Evolutionary conservation across 2,797 vertebrate species (phyloP).

Genomic region (Luscinia megarhynchos): DNA sequence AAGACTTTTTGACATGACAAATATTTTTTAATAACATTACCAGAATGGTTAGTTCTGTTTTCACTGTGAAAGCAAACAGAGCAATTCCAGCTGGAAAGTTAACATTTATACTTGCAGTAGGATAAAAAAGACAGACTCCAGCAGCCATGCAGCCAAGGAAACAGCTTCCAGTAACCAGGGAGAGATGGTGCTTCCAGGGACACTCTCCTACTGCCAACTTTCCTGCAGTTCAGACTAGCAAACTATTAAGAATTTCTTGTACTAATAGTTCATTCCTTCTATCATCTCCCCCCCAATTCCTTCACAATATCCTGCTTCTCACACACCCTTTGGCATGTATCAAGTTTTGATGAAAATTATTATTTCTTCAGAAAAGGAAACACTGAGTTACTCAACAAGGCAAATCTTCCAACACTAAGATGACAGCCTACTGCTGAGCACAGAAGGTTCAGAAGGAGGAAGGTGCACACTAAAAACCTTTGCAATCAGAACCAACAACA

Average conservation of each 20-base stretch:
- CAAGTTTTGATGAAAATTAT: not conserved
- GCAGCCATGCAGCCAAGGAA: not conserved
- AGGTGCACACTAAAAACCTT: not conserved
- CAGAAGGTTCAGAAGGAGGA: not conserved
- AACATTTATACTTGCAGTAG: slow-evolving; percentile 62
- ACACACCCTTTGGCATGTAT: not conserved
- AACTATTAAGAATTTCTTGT: not conserved
- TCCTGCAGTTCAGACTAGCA: not conserved
- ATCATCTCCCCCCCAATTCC: not conserved
- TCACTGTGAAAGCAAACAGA: slow-evolving; percentile 65
- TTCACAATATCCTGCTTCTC: not conserved
- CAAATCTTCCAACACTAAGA: not conserved
- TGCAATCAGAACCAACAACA: slow-evolving; percentile 41
- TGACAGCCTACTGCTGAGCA: fast-evolving
- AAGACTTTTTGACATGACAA: slow-evolving; percentile 70
- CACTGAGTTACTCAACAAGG: not conserved
- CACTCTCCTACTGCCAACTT: slow-evolving; percentile 4
- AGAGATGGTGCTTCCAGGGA: slow-evolving; percentile 32
- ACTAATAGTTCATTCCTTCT: not conserved
- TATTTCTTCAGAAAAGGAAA: slow-evolving; percentile 16
- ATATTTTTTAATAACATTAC: slow-evolving; percentile 74
- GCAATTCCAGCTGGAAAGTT: slow-evolving; percentile 54
- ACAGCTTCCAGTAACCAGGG: slow-evolving; percentile 40
- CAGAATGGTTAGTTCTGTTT: slow-evolving; percentile 67
- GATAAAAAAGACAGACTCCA: slow-evolving; percentile 51